Evolutionary conservation across 2,113 vertebrate genomes (phyloP), one percentile per base, ranked within the genome.

Genomic region (Pitta sordida): DNA sequence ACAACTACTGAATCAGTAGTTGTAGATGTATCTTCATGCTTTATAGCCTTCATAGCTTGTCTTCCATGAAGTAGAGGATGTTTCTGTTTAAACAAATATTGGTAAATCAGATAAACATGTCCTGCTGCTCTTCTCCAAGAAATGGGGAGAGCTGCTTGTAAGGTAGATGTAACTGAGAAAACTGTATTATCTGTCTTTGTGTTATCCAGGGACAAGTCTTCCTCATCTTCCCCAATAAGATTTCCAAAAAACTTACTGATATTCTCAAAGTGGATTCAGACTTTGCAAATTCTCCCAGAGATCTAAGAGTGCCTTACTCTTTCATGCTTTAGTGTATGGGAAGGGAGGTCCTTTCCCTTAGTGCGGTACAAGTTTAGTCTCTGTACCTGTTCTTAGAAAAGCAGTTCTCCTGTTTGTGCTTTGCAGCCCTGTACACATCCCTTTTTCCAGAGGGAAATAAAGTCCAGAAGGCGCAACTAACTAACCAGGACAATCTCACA

Each of bases 281-380:
- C 39, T 30, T 24, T 85, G 58, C 21, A 81, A 30, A 22, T 82
- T 85, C 56, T 76, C 30, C 36, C n/a, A 56, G 59, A 19, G 41
- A 32, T 53, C 10, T 0, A 1, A 58, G 18, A 48, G 9, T 80
- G 36, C 53, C 27, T 86, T 58, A 34, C 15, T 87, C 15, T 78
- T 36, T 59, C 39, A 27, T 34, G 67, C 14, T 36, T 0, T 73
- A 32, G 26, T 0, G 0, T 56, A 20, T 8, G 24, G 49, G 36
- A 82, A 75, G 19, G 36, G 30, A 65, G 29, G 34, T 86, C 37
- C 32, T 73, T 79, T 83, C 34, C 34, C 63, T n/a, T 6, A 30
- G 11, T 22, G 24, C 24, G 39, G 36, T 22, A 44, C 15, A 44
- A 68, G 37, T 84, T 84, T n/a, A 55, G 13, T 46, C 51, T 68